Evolutionary conservation across 1,140 invertebrate species (phyloP), one percentile per base, ranked within the genome.

Genomic region (Stenopsyche tienmushanensis): DNA sequence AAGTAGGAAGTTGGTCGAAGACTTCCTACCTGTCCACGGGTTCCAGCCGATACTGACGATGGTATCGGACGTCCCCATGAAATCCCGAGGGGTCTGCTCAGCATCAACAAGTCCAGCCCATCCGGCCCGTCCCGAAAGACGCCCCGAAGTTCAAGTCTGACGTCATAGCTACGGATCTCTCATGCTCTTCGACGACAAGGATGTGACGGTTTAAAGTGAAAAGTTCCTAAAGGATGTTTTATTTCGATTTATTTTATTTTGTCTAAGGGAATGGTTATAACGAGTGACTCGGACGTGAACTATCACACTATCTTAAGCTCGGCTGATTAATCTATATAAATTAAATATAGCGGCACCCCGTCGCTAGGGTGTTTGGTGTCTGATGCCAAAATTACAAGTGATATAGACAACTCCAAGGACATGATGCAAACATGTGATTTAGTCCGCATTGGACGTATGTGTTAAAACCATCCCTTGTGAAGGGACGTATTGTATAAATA

Each of bases 41-140:
- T 84, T 84, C 71, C 83, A 84, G 68, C 83, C 83, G 20, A 82
- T 85, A 13, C 76, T 85, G 63, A 79, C 83, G 24, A 82, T 83
- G 26, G 76, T 81, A 62, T 72, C 71, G 0, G 68, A 66, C 49
- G 72, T 73, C 17, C 71, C 77, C 7, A 71, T 67, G 54, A 81
- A 78, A 57, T 76, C 76, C 26, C 64, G 68, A 65, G 68, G 73
- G 3, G 73, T 74, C 44, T 73, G 76, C 9, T 67, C 67, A 20
- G 69, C 65, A 13, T 71, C 66, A 45, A 67, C 65, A 13, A 69
- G 63, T 58, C 66, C 45, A 10, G 69, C 55, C 26, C 69, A 72
- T 60, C 67, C 67, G 8, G 49, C 67, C 18, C 65, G 59, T 41
- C 63, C 47, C n/a, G 63, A 74, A 71, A 62, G 73, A 60, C 70